Evolutionary conservation across 2,797 vertebrate genomes (phyloP).

Genomic region (Rhodeus uyekii): DNA sequence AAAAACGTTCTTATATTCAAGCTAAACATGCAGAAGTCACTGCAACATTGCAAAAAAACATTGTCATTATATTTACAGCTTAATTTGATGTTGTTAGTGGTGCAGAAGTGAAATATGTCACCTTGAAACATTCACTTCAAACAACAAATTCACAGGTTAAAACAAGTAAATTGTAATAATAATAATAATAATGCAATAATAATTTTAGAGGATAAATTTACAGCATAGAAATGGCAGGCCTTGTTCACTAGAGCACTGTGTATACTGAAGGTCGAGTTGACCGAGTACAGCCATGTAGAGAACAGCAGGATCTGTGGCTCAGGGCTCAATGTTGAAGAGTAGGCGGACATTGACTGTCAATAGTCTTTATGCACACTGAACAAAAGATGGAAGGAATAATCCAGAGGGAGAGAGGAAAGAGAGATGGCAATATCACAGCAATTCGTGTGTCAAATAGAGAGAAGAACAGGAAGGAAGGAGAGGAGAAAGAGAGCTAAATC

Average conservation of each 20-base stretch:
- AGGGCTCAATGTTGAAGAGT: constrained; percentile 20
- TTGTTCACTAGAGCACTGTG: not conserved
- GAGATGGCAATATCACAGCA: constrained; percentile 18
- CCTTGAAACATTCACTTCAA: too few species aligned
- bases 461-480: constrained; percentile 9
- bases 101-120: not conserved
- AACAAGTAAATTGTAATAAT: constrained; percentile 1
- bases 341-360: constrained; percentile 20
- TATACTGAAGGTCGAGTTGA: not conserved
- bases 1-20: not conserved
- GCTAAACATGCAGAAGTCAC: not conserved
- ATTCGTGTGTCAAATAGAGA: constrained; percentile 4
- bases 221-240: not conserved
- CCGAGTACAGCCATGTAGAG: not conserved
- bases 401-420: constrained; percentile 23
- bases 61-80: not conserved
- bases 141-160: not conserved
- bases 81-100: not conserved
- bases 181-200: too few species aligned
- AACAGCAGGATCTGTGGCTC: constrained; percentile 11
- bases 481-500: constrained; percentile 16
- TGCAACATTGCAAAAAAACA: not conserved
- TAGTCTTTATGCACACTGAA: constrained; percentile 34
- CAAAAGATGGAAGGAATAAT: constrained; percentile 30
- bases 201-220: not conserved